Evolutionary conservation across 2,888 invertebrate species (phyloP), one percentile per base, ranked within the genome.

Genomic region (Laothoe populi): DNA sequence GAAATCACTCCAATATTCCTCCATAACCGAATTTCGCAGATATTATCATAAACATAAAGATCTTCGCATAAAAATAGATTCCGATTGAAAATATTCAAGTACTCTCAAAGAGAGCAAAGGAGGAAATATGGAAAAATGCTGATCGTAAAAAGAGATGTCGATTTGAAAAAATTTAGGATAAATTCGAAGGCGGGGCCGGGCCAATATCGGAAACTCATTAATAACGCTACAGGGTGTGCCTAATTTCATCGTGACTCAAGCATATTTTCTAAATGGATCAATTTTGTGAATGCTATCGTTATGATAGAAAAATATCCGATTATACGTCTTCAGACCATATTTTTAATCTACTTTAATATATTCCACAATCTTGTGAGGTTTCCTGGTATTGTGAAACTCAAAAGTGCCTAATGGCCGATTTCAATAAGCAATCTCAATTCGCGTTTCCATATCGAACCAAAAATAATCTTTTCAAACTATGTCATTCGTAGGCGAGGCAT

Each of bases 181-280:
- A 73, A 81, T 84, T 87, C 76, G 75, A 74, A 75, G 72, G 74
- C 74, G 68, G 72, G 74, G 71, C 72, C 77, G 77, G 75, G 76
- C 82, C 84, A 86, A 87, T 90, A 90, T 90, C 83, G 89, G 87
- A 88, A 89, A 90, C 81, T 89, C 90, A 90, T 90, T 88, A 90
- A 89, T 89, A 88, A 87, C 74, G 83, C 82, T 86, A 86, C 86
- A 87, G 85, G 78, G 80, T 85, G 86, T 77, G 81, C 83, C 84
- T 87, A 86, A 88, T 87, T 88, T 83, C 81, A 78, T 70, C 86
- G 78, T 88, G 87, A 89, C 88, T 85, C 76, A 73, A 74, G 75
- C 78, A 80, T 81, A 84, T 84, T 84, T 83, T 76, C 75, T 75
- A 79, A 82, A 82, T 79, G 81, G 82, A 84, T 80, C 75, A 76